These are phyloP conservation scores for Melanotaenia pygmaea DNA, from an alignment of 2,797 vertebrate species.

Conservation along the genomic window DNA sequence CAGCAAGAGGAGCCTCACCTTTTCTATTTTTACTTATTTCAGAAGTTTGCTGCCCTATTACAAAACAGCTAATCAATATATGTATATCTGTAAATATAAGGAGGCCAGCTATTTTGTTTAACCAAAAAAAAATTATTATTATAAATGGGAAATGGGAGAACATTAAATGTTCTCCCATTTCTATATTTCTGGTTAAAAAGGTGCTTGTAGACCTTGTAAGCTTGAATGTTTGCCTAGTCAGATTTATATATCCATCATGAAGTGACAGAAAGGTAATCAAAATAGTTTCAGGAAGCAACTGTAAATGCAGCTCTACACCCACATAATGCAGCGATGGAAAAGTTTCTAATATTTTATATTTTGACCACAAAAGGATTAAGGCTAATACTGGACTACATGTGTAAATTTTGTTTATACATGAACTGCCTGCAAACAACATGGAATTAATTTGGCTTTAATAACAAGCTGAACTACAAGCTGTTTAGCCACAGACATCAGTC, in stretches of 20 bases:
- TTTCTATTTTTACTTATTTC: constrained; percentile 6
- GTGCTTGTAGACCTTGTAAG: neutral
- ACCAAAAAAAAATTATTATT: neutral
- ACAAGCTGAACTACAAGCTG: neutral
- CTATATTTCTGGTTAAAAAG: neutral
- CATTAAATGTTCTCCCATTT: neutral
- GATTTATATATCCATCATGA: neutral
- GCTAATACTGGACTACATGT: neutral
- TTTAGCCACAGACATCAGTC: neutral
- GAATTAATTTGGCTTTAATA: neutral
- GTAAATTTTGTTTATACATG: neutral
- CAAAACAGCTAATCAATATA: constrained; percentile 1
- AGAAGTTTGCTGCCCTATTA: neutral
- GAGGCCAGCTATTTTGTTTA: constrained; percentile 1
- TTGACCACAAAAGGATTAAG: neutral
- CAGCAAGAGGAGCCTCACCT: constrained; percentile 30
- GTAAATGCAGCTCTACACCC: neutral
- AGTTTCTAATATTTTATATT: neutral
- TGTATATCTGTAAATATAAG: neutral
- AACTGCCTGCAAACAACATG: neutral
- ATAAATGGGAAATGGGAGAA: no score
- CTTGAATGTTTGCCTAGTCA: neutral
- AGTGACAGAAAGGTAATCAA: neutral
- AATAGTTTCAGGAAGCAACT: neutral
- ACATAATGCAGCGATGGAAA: neutral